These are phyloP conservation scores for Mustelus asterias DNA, from an alignment of 2,113 vertebrate genomes.

Conservation along the genomic window DNA sequence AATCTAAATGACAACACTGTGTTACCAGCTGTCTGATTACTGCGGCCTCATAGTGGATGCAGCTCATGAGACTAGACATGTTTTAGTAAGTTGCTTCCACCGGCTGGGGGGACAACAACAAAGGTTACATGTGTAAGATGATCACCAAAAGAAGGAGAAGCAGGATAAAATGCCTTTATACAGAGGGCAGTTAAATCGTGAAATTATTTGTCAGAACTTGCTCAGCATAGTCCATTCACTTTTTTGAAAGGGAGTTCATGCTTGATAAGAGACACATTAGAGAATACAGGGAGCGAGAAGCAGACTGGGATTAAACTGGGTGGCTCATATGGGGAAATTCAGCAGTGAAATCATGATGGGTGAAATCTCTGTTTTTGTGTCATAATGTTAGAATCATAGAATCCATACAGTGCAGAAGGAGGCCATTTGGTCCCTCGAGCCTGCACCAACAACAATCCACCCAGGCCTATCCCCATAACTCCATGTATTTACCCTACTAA, in stretches of 20 bases:
- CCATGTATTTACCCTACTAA: no score
- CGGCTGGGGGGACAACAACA: neutral
- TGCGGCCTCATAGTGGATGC: neutral
- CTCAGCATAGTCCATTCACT: neutral
- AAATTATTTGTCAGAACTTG: neutral
- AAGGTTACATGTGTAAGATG: neutral
- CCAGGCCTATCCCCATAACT: no score
- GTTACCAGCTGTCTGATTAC: neutral
- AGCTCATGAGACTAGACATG: neutral
- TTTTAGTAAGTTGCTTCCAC: neutral
- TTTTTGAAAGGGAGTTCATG: neutral
- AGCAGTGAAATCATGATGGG: neutral
- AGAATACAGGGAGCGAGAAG: neutral
- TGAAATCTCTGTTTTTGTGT: neutral
- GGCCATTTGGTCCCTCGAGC: no score
- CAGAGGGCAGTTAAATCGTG: neutral
- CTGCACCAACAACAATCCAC: no score
- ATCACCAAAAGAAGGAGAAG: neutral
- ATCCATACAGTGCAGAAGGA: no score
- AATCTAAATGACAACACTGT: neutral
- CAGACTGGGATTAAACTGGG: neutral
- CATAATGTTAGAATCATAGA: neutral
- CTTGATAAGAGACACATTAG: neutral
- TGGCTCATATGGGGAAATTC: neutral
- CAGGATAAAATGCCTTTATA: neutral